These are phyloP conservation scores for Leucophenga varia DNA, from an alignment of 1,140 invertebrate genomes.

Conservation along the genomic window DNA sequence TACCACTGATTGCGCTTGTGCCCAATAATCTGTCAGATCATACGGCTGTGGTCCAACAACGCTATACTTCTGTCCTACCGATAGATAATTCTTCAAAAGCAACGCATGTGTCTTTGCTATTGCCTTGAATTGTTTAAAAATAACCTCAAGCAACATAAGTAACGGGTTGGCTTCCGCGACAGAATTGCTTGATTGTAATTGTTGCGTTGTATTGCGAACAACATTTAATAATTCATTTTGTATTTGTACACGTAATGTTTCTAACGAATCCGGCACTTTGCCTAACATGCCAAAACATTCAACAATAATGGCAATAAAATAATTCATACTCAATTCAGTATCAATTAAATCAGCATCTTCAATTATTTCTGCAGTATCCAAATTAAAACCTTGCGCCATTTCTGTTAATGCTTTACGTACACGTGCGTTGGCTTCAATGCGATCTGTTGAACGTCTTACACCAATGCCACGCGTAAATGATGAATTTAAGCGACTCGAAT, in stretches of 20 bases:
- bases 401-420: constrained; percentile 57
- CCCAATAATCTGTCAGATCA: constrained; percentile 84
- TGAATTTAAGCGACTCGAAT: constrained; percentile 61
- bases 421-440: constrained; percentile 56
- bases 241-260: constrained; percentile 79
- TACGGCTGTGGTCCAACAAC: constrained; percentile 64
- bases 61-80: constrained; percentile 61
- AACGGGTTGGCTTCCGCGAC: constrained; percentile 53
- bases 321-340: constrained; percentile 69
- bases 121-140: constrained; percentile 75
- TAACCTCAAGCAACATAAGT: constrained; percentile 63
- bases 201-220: constrained; percentile 73
- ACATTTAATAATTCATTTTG: constrained; percentile 77
- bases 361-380: constrained; percentile 57
- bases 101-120: constrained; percentile 70
- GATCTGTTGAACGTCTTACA: constrained; percentile 59
- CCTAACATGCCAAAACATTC: constrained; percentile 84
- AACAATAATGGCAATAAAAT: constrained; percentile 79
- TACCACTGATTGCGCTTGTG: constrained; percentile 83
- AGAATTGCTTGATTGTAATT: constrained; percentile 64
- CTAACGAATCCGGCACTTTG: constrained; percentile 81
- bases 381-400: constrained; percentile 50
- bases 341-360: constrained; percentile 67
- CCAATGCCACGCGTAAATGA: constrained; percentile 61
- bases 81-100: constrained; percentile 65